Evolutionary conservation across 2,113 vertebrate species (phyloP), one percentile per base, ranked within the genome.

Genomic region (Solea solea): DNA sequence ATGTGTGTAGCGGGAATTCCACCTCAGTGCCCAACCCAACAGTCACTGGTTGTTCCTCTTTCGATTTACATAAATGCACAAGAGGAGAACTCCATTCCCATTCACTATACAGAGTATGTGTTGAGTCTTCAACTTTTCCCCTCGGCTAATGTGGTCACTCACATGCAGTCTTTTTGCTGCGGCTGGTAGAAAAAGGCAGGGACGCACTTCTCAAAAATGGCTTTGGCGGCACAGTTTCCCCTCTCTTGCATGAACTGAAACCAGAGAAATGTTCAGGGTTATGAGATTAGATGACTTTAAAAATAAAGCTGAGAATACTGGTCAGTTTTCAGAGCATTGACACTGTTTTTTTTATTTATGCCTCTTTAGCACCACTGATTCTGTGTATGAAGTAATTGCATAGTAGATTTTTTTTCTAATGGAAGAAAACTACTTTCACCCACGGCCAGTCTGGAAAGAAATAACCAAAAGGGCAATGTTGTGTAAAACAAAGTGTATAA

Each of bases 151-250:
- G 55, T 1, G 9, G 28, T 34, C 59, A 96, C 96, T 95, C 91
- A 98, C 97, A 91, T 9, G 79, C 96, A 97, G 83, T 98, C 97
- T 1, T 34, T 25, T 69, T 94, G 84, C 25, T 78, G 92, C 14
- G 97, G 96, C 10, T 88, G 86, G 74, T 97, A 97, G 86, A 95
- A 96, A 88, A 96, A 98, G 1, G 88, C 85, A 13, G 97, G 97
- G 11, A 98, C 88, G 57, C 83, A 93, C 0, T 95, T 96, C 87
- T 97, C 96, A 4, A 93, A 97, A 68, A 92, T 86, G 72, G 91
- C 88, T 90, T 95, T 97, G 77, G 91, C 93, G 44, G 53, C 77
- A 72, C 83, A 72, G 74, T 98, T 98, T 10, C 96, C 97, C 0
- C 90, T 92, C 64, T 84, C 74, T 61, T 74, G 94, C 96, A 98